phyloP scores from a whole-genome alignment of 2,888 invertebrate genomes.

The Villa cingulata region DNA sequence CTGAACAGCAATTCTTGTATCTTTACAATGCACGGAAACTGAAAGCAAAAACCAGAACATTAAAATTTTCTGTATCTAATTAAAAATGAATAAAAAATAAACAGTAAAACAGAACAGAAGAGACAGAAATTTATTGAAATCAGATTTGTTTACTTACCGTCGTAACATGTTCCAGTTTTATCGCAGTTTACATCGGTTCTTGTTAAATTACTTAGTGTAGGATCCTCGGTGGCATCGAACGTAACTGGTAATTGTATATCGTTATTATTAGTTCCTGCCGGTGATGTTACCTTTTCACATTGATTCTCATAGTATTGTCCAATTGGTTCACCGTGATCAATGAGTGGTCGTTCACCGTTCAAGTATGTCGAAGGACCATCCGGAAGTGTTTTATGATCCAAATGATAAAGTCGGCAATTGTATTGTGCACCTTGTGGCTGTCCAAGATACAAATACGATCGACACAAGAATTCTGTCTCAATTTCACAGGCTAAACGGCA shows the following conservation, averaged over 20 bases:
- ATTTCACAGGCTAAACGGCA: conserved; percentile 83
- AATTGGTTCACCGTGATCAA: conserved; percentile 81
- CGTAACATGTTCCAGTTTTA: conserved; percentile 88
- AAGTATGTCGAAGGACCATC: conserved; percentile 85
- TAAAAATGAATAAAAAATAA: no score
- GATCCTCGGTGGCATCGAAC: conserved; percentile 64
- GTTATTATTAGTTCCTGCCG: conserved; percentile 30
- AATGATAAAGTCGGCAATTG: conserved; percentile 83
- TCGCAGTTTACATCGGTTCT: conserved; percentile 78
- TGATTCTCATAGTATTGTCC: conserved; percentile 83
- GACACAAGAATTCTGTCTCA: conserved; percentile 83
- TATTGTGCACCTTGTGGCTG: conserved; percentile 58
- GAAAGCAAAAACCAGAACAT: conserved; percentile 23
- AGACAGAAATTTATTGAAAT: neutral
- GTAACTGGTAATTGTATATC: conserved; percentile 57
- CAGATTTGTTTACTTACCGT: conserved; percentile 47
- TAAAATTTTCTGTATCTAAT: no score
- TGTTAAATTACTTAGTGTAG: conserved; percentile 56
- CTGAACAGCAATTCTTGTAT: conserved; percentile 84
- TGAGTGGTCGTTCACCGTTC: conserved; percentile 76
- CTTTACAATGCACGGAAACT: conserved; percentile 91
- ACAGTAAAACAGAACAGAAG: neutral
- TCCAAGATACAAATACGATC: conserved; percentile 62
- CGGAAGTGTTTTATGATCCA: conserved; percentile 82
- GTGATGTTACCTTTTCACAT: conserved; percentile 49